Base-by-base conservation (phyloP, 2,797 vertebrate species). In the Vultur gryphus region DNA sequence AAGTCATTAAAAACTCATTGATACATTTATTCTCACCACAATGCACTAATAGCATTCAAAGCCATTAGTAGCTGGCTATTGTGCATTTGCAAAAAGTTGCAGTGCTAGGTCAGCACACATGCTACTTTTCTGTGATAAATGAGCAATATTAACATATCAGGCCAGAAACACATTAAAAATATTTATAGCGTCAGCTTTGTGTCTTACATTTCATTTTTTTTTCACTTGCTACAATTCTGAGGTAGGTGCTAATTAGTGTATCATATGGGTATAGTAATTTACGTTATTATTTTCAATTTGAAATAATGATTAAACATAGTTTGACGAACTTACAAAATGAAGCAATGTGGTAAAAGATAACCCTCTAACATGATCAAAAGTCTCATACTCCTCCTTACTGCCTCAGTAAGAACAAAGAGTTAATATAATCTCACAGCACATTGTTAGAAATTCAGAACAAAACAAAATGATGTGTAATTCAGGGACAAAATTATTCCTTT, bases 11-110 rank as follows among this genome's bases (percentile, higher is more conserved):
- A 95, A 96, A 80, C 28, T 85, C 51, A 70, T 46, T 90, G 61
- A 77, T 92, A 84, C 9, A 6, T 92, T 89, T 93, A 46, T 84
- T 95, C 41, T 93, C 82, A 94, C 33, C 84, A 71, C 77, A 65
- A 58, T 89, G 21, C 52, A 61, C 71, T 96, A 94, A 49, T 90
- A 93, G 14, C 71, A 62, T 94, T 91, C 87, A 88, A 83, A 95
- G 10, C 61, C 87, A 69, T 97, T 96, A 96, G 12, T 82, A 62
- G 76, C 31, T 96, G 85, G 26, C 64, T 84, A 13, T 93, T 94
- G 84, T 81, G 78, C 48, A 46, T 97, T 96, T 97, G 37, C 33
- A 90, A 92, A 95, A 94, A 91, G 35, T 97, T 97, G 72, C n/a
- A 73, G 61, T 94, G 67, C 86, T 96, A 43, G 66, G 81, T 95